Evolutionary conservation across 37 sponge, comb jelly and placozoan genomes (phyloP).

Genomic region (Petrosia ficiformis): DNA sequence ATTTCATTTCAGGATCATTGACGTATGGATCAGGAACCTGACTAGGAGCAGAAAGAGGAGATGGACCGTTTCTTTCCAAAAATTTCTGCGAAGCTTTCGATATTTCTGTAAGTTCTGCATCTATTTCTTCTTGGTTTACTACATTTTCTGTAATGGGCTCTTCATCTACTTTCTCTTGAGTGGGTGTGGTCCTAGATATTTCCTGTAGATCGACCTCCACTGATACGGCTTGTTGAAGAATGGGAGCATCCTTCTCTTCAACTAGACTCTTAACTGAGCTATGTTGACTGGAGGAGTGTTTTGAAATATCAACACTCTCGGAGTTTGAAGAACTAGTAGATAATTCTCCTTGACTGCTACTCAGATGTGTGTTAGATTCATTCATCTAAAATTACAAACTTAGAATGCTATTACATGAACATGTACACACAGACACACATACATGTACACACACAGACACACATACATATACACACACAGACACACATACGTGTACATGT

Average conservation of each 20-base stretch:
- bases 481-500: too few species aligned
- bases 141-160: not conserved
- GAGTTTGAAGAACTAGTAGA: not conserved
- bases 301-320: not conserved
- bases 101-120: too few species aligned
- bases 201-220: not conserved
- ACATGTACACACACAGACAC: too few species aligned
- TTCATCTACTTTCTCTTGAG: not conserved
- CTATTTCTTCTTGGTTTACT: not conserved
- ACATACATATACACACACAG: too few species aligned
- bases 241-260: slow-evolving; percentile 8
- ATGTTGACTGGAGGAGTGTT: not conserved
- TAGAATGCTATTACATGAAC: too few species aligned
- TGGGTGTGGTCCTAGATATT: not conserved
- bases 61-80: not conserved
- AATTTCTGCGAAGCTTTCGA: not conserved
- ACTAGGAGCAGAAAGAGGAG: not conserved
- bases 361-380: not conserved
- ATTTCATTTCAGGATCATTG: not conserved
- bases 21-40: not conserved
- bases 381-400: too few species aligned
- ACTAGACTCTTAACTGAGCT: slow-evolving; percentile 15
- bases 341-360: slow-evolving; percentile 10
- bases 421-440: too few species aligned
- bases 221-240: not conserved